Evolutionary conservation across 2,113 vertebrate species (phyloP).

Genomic region (Lota lota): DNA sequence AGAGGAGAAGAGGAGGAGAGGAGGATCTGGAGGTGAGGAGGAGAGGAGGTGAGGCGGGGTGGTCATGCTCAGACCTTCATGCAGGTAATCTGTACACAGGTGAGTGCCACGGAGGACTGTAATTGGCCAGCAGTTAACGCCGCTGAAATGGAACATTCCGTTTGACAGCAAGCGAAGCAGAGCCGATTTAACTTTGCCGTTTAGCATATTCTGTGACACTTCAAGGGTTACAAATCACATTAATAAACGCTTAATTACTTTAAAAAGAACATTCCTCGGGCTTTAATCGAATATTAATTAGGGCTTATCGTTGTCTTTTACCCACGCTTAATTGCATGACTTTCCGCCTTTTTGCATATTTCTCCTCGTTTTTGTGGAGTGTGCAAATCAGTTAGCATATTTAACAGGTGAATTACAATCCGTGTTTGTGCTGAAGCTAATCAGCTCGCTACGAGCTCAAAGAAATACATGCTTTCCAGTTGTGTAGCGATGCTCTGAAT

Average conservation of each 20-base stretch:
- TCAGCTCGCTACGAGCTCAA: conserved; percentile 15
- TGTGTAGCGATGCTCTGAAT: too few species aligned
- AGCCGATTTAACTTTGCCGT: conserved; percentile 63
- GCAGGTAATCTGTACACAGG: conserved; percentile 11
- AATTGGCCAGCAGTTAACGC: conserved; percentile 50
- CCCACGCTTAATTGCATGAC: conserved; percentile 73
- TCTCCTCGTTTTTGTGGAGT: conserved; percentile 23
- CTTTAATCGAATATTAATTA: conserved; percentile 80
- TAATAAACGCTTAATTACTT: conserved; percentile 77
- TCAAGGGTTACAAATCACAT: conserved; percentile 77
- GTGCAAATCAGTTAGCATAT: conserved; percentile 42
- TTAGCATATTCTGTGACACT: conserved; percentile 69
- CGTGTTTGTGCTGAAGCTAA: conserved; percentile 44
- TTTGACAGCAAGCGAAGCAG: conserved; percentile 31
- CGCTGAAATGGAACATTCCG: conserved; percentile 40
- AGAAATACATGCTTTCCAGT: too few species aligned
- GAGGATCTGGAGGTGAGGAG: neutral
- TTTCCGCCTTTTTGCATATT: conserved; percentile 46
- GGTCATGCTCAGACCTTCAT: conserved; percentile 2
- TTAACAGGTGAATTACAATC: conserved; percentile 40
- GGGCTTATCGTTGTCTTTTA: conserved; percentile 76
- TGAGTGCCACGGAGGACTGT: conserved; percentile 29
- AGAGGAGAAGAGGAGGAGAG: too few species aligned
- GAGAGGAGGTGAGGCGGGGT: neutral
- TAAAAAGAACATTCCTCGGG: conserved; percentile 74